Base-by-base conservation (phyloP, 2,888 invertebrate species). In the Desoria tigrina region DNA sequence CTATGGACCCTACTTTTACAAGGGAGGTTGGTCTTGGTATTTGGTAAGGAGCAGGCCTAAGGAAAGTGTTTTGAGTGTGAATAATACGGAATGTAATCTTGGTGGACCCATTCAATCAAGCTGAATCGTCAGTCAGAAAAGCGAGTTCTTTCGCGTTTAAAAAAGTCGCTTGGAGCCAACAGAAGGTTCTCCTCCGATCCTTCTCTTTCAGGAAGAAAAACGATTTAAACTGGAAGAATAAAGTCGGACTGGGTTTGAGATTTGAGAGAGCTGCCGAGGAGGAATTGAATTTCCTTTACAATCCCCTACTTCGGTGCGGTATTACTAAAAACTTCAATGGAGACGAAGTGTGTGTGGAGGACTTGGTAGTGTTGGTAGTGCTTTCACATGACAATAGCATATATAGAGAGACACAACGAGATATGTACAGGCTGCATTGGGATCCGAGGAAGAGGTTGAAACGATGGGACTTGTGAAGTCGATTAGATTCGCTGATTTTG, bases 401-500 rank as follows among this genome's bases (percentile, higher is more conserved):
- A n/a, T n/a, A n/a, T 11, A 23, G 24, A 51, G 26, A 51, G 24
- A 51, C 26, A 51, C 23, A 51, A 7, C 49, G 18, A 49, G 21
- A 16, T 11, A 49, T 7, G 18, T 21, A n/a, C 21, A 7, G 49
- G 21, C 49, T 49, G 49, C 14, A 51, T 6, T 51, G 14, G 51
- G 11, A 45, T 21, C 16, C 45, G 6, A 6, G 21, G n/a, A n/a
- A n/a, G n/a, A n/a, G n/a, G n/a, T 6, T 45, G 45, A 6, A 45
- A 45, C 21, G 39, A 21, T 16, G 51, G 21, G 24, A 24, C 23
- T 18, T 3, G 26, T 27, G 28, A 14, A 54, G 32, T n/a, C 54
- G 54, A 54, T 54, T 54, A 54, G 54, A 54, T 54, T 54, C 32
- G 54, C 54, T 54, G 54, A 54, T 54, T 54, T 32, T 54, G 14